Conservation (phyloP, 1,140 invertebrate genomes). For the Brachionus angularis region DNA sequence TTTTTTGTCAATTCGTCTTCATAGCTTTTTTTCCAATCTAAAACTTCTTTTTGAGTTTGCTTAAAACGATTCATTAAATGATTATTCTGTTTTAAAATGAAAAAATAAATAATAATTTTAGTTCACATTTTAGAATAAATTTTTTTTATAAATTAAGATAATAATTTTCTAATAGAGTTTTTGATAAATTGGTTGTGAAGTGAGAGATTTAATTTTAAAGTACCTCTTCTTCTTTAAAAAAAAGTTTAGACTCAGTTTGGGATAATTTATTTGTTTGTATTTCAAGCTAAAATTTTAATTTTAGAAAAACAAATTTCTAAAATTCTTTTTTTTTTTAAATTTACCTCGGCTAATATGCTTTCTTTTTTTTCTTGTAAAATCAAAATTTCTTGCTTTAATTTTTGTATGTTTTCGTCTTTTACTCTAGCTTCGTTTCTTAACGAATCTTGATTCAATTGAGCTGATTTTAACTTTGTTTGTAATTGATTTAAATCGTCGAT, state of each 20-base stretch:
- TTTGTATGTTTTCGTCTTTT: conserved; percentile 56
- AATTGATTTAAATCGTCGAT: conserved; percentile 51
- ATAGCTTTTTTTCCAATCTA: conserved; percentile 37
- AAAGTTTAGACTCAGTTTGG: conserved; percentile 13
- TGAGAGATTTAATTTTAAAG: not conserved
- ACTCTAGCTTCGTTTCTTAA: conserved; percentile 52
- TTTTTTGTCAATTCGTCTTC: conserved; percentile 32
- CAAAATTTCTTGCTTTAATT: conserved; percentile 52
- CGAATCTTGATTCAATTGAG: conserved; percentile 51
- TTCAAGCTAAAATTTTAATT: conserved; percentile 21
- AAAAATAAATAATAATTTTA: not conserved
- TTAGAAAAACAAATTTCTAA: not conserved
- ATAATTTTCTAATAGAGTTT: not conserved
- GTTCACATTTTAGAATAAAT: not conserved
- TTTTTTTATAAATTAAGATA: not conserved
- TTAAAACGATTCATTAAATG: conserved; percentile 20
- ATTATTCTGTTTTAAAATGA: conserved; percentile 21
- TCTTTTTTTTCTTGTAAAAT: conserved; percentile 54
- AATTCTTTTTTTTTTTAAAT: not conserved
- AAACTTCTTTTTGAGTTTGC: conserved; percentile 27
- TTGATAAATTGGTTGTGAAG: not conserved
- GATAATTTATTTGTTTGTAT: not conserved
- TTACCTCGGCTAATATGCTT: conserved; percentile 51
- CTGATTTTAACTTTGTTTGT: conserved; percentile 47
- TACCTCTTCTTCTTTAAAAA: conserved; percentile 40